Percentiles rank a stretch among this genome's conserved stretches.
Evolutionary conservation across 2,888 invertebrate species (phyloP).

Genomic region (Aphidoletes aphidimyza): DNA sequence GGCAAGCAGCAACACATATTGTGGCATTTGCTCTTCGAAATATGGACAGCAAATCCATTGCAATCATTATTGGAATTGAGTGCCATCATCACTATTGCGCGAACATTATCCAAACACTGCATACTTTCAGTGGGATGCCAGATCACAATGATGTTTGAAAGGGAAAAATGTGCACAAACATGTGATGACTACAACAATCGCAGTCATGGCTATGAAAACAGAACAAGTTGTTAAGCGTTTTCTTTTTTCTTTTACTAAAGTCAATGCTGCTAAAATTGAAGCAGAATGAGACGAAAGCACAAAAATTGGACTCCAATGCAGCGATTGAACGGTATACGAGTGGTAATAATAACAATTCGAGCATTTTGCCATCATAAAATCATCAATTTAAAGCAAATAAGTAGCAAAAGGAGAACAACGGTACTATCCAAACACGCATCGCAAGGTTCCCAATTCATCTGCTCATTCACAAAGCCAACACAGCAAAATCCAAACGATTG

Average conservation of each 20-base stretch:
- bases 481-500: conserved; percentile 21
- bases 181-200: not conserved
- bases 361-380: conserved; percentile 52
- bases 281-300: not conserved
- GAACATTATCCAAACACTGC: conserved; percentile 37
- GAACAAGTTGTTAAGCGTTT: not conserved
- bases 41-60: conserved; percentile 20
- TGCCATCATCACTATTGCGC: conserved; percentile 39
- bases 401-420: conserved; percentile 5
- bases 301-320: not conserved
- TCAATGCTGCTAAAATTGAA: not conserved
- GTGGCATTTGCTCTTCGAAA: not conserved
- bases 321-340: not conserved
- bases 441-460: not conserved
- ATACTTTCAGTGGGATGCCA: too few relatives aligned
- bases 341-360: conserved; percentile 49
- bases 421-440: conserved; percentile 18
- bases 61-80: conserved; percentile 43
- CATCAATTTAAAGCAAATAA: conserved; percentile 53
- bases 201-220: not conserved
- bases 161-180: conserved; percentile 1
- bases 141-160: too few relatives aligned
- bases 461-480: not conserved
- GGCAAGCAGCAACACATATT: not conserved
- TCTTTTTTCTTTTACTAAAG: not conserved